phyloP scores from a whole-genome alignment of 2,888 invertebrate species.

The Criorhina ranunculi region DNA sequence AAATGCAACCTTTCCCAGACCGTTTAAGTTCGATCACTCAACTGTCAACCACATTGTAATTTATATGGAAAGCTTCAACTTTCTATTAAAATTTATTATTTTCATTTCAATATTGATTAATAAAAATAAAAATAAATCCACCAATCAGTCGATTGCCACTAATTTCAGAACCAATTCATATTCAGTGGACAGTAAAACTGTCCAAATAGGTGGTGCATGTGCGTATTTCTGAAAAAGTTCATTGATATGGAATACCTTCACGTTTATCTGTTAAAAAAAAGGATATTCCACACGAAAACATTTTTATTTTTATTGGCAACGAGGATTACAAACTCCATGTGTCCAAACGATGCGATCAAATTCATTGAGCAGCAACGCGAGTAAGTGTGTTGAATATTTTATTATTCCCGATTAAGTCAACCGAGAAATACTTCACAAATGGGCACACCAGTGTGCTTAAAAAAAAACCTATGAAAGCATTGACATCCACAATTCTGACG shows the following conservation, averaged over 20 bases:
- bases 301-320: conserved; percentile 8
- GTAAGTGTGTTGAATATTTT: conserved; percentile 33
- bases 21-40: conserved; percentile 19
- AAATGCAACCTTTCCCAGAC: not conserved
- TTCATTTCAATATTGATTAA: conserved; percentile 4
- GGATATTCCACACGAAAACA: conserved; percentile 32
- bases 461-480: conserved; percentile 8
- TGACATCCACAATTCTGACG: not conserved
- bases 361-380: not conserved
- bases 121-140: conserved; percentile 2
- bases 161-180: conserved; percentile 20
- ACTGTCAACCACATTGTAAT: conserved; percentile 18
- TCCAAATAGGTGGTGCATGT: not conserved
- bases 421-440: conserved; percentile 4
- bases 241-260: conserved; percentile 44
- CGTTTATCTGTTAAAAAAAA: conserved; percentile 36
- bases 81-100: not conserved
- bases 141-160: conserved; percentile 19
- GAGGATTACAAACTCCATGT: not conserved
- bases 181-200: conserved; percentile 20
- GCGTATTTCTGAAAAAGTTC: conserved; percentile 29
- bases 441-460: no score
- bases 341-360: not conserved
- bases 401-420: conserved; percentile 38
- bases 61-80: conserved; percentile 9